Evolutionary conservation across 2,113 vertebrate genomes (phyloP).

Genomic region (Solenodon paradoxus): DNA sequence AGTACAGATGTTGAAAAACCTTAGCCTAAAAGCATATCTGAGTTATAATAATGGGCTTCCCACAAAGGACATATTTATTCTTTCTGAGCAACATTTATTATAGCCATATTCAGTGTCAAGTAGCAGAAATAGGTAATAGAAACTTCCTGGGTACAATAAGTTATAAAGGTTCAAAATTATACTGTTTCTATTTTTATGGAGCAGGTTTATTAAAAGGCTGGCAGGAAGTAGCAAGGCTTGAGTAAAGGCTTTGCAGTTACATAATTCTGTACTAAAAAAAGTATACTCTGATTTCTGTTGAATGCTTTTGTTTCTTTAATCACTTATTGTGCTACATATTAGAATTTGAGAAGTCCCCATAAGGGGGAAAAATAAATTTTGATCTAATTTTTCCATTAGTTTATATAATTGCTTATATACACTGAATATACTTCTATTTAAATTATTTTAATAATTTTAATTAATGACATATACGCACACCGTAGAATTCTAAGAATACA

Average conservation of each 20-base stretch:
- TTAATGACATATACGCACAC: no score
- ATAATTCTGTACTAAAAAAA: not conserved
- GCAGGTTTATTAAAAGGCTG: constrained; percentile 9
- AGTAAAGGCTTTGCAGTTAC: not conserved
- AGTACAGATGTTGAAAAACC: not conserved
- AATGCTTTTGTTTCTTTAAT: not conserved
- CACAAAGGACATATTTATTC: not conserved
- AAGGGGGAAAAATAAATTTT: not conserved
- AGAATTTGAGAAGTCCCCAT: not conserved
- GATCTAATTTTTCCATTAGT: not conserved
- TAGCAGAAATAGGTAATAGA: not conserved
- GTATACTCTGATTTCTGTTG: not conserved
- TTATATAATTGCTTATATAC: no score
- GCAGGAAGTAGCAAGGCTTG: not conserved
- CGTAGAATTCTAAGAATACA: not conserved
- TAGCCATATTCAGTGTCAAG: not conserved
- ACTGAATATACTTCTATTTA: no score
- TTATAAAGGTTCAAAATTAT: not conserved
- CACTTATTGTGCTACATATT: not conserved
- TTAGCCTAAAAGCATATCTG: not conserved
- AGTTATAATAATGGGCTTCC: not conserved
- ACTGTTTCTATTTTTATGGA: not conserved
- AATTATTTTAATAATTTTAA: no score
- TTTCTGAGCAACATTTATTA: not conserved
- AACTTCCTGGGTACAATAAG: not conserved